These are phyloP conservation scores for Eulemur macaco DNA, from an alignment of 2,113 vertebrate genomes.

Conservation along the genomic window DNA sequence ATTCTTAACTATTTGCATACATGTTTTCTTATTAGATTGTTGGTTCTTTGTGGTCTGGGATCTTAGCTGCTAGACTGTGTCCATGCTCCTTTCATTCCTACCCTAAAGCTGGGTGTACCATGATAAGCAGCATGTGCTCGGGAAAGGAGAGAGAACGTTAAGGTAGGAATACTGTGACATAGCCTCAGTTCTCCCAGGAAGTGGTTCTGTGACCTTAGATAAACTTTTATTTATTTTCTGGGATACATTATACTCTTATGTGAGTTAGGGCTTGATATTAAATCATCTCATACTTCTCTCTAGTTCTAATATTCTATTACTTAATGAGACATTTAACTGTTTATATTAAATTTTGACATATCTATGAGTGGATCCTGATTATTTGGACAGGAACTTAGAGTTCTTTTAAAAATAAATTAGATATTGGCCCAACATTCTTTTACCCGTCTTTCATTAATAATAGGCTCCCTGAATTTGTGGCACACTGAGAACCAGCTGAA, in stretches of 20 bases:
- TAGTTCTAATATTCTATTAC: not conserved
- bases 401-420: not conserved
- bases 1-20: not conserved
- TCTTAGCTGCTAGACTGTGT: not conserved
- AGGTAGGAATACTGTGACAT: not conserved
- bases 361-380: not conserved
- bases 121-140: accelerated
- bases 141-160: not conserved
- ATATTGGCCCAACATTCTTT: not conserved
- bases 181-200: not conserved
- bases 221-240: not conserved
- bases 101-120: not conserved
- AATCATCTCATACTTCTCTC: not conserved
- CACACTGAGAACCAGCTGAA: not conserved
- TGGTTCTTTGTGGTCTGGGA: not conserved
- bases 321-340: not conserved
- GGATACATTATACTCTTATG: not conserved
- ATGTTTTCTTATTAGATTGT: not conserved
- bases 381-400: not conserved
- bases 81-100: not conserved
- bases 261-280: not conserved
- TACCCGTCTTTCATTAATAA: not conserved
- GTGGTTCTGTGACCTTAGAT: not conserved
- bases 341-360: not conserved
- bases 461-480: not conserved